These are phyloP conservation scores for Tridacna gigas DNA, from an alignment of 2,888 invertebrate species.

Conservation along the genomic window DNA sequence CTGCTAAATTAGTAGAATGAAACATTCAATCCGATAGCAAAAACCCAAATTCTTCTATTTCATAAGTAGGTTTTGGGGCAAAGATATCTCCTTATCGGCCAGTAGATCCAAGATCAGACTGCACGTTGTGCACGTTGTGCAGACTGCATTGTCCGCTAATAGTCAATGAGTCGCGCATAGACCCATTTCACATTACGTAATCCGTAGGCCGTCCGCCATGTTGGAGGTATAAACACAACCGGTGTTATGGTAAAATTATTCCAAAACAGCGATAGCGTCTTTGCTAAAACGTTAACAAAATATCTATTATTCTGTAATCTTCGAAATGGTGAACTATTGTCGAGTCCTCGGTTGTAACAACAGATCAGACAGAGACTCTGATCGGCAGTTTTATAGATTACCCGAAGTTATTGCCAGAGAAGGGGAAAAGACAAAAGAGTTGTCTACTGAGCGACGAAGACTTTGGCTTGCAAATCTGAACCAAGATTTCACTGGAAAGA, in stretches of 20 bases:
- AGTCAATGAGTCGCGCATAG: no score
- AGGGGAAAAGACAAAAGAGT: conserved; percentile 5
- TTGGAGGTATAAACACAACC: neutral
- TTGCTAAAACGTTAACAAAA: neutral
- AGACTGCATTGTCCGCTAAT: no score
- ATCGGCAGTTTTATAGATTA: conserved; percentile 1
- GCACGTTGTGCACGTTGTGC: no score
- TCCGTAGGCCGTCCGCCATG: conserved; percentile 1
- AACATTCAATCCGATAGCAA: no score
- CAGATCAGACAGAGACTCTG: conserved; percentile 15
- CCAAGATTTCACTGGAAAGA: neutral
- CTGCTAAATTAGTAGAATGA: no score
- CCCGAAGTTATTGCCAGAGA: conserved; percentile 4
- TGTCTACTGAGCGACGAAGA: neutral
- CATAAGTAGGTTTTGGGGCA: no score
- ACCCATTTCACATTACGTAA: no score
- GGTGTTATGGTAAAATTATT: neutral
- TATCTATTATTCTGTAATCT: neutral
- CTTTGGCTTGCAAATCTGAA: conserved; percentile 9
- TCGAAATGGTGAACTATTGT: conserved; percentile 11
- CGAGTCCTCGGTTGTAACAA: conserved; percentile 14
- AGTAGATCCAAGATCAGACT: no score
- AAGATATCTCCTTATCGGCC: no score
- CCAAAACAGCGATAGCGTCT: neutral
- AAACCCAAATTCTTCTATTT: no score